Evolutionary conservation across 2,113 vertebrate genomes (phyloP).

Genomic region (Spermophilus dauricus): DNA sequence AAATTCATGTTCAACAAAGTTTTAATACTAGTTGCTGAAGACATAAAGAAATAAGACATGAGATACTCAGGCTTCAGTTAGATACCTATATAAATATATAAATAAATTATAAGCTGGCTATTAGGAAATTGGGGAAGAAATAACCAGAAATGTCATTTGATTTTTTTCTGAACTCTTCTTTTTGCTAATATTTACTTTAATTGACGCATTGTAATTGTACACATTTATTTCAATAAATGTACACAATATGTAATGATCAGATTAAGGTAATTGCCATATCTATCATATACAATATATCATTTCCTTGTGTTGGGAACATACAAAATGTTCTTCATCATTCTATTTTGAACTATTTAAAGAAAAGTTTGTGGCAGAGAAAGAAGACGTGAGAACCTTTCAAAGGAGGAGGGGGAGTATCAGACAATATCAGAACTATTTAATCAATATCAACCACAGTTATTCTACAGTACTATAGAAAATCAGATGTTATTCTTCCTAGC

Average conservation of each 20-base stretch:
- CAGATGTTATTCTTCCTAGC: background rate
- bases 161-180: background rate
- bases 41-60: background rate
- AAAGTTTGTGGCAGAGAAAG: too few species aligned
- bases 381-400: too few species aligned
- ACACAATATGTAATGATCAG: background rate
- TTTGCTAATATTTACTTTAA: background rate
- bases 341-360: background rate
- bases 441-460: background rate
- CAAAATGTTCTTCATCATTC: background rate
- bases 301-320: background rate
- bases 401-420: too few species aligned
- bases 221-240: background rate
- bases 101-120: background rate
- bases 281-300: background rate
- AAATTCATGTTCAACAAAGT: conserved; percentile 22
- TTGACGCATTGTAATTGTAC: background rate
- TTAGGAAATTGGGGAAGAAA: background rate
- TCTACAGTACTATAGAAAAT: background rate
- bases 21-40: conserved; percentile 12
- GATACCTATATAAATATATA: background rate
- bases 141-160: background rate
- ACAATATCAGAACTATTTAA: background rate
- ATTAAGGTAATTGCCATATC: background rate
- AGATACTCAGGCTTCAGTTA: background rate